phyloP scores from a whole-genome alignment of 2,113 vertebrate species.

The Lagopus leucura region DNA sequence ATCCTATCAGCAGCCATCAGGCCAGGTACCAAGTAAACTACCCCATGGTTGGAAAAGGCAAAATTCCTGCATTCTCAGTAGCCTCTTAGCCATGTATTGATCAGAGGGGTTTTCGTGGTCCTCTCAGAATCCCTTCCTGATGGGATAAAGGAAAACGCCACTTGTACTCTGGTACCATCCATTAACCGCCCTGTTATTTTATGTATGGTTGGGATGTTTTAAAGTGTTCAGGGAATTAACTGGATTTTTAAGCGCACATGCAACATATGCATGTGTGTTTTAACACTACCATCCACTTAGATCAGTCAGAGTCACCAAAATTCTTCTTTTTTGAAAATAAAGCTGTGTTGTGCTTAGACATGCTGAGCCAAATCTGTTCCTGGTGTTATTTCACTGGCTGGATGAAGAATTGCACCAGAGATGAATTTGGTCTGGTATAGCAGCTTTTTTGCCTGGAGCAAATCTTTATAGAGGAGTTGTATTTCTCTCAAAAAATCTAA shows the following conservation, averaged over 20 bases:
- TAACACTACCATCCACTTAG: conserved; percentile 19
- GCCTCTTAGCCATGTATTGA: no score
- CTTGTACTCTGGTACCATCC: no score
- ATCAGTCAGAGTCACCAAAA: conserved; percentile 11
- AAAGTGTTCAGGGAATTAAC: neutral
- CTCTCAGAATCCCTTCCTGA: no score
- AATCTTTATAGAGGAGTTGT: conserved; percentile 56
- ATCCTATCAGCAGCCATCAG: no score
- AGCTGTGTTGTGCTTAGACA: conserved; percentile 53
- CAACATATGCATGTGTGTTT: neutral
- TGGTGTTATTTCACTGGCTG: conserved; percentile 57
- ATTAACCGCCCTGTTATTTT: neutral
- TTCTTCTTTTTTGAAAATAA: conserved; percentile 33
- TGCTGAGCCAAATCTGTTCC: conserved; percentile 59
- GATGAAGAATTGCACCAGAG: conserved; percentile 46
- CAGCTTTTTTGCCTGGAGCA: conserved; percentile 66
- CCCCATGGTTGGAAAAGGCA: no score
- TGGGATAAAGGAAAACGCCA: no score
- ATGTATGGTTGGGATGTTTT: fast-evolving
- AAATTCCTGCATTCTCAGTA: no score
- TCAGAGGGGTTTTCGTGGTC: no score
- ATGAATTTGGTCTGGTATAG: conserved; percentile 47
- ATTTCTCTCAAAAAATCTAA: conserved; percentile 68
- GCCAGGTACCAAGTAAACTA: no score
- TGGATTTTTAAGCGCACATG: neutral